phyloP scores from a whole-genome alignment of 2,888 invertebrate species.

The Dioctria linearis region DNA sequence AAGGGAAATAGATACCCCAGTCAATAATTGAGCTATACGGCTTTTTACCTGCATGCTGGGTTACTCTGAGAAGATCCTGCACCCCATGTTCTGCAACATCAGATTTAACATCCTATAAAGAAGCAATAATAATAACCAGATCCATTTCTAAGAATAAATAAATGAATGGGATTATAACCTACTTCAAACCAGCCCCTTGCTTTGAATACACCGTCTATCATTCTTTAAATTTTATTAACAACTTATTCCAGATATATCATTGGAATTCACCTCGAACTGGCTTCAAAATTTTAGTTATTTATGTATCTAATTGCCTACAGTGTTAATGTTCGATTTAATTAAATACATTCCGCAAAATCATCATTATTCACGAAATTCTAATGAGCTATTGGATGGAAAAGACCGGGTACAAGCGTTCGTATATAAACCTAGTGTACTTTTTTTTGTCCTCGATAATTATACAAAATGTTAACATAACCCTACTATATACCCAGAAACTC shows the following conservation, averaged over 20 bases:
- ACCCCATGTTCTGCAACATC: slow-evolving; percentile 69
- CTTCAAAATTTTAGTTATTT: neutral
- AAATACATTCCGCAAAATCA: neutral
- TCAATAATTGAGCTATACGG: slow-evolving; percentile 73
- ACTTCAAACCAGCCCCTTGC: slow-evolving; percentile 71
- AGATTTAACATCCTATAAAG: slow-evolving; percentile 8
- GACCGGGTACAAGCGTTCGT: neutral
- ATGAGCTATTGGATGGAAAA: neutral
- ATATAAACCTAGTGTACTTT: too few species aligned
- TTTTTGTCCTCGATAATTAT: too few species aligned
- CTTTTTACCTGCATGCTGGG: slow-evolving; percentile 75
- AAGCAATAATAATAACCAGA: neutral
- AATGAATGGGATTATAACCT: neutral
- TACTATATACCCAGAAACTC: too few species aligned
- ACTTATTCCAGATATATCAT: neutral
- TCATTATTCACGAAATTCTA: neutral
- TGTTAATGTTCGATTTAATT: neutral
- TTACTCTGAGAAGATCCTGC: slow-evolving; percentile 73
- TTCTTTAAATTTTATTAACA: slow-evolving; percentile 38
- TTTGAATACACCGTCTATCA: slow-evolving; percentile 63
- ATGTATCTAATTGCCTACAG: neutral
- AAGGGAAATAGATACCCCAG: slow-evolving; percentile 76
- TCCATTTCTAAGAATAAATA: neutral
- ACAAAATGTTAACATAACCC: too few species aligned
- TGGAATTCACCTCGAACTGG: neutral